Base-by-base conservation (phyloP, 2,113 vertebrate genomes). In the Egretta garzetta region DNA sequence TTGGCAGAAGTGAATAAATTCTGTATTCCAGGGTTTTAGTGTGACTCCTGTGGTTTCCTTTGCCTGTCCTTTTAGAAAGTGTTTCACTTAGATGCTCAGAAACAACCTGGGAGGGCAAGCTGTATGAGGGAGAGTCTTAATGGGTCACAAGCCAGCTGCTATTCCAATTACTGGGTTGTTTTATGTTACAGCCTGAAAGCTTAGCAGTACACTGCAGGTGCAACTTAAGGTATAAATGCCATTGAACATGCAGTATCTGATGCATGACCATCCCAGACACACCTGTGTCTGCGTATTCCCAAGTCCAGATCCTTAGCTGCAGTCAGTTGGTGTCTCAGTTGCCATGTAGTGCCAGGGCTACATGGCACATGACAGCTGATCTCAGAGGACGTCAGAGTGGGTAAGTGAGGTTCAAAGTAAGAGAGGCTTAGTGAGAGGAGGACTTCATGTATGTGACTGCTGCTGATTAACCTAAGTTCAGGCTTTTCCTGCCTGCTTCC, bases 121-220 rank as follows among this genome's bases (percentile, higher is more conserved):
- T 30, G 12, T 24, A 30, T 43, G 93, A 94, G 76, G 76, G 86
- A 79, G 85, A 84, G 67, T 80, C 62, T 70, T 60, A 87, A n/a
- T 43, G 67, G 86, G 80, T 96, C 94, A 92, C 80, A 70, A 93
- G 74, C 73, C 96, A 96, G 88, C 90, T 97, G 91, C 74, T 97
- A 91, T 43, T 91, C 84, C 87, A 75, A n/a, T 33, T 93, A 80
- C 72, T n/a, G 68, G 3, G 1, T 10, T 89, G 90, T 64, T 96
- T 95, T 55, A 23, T 88, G 85, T 79, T 80, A 33, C 71, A 75
- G 77, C 8, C 70, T 47, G 94, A 87, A 90, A 95, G 91, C 62
- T 66, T 94, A 85, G 93, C 79, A 79, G 64, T 4, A 49, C 63
- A 8, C 76, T 62, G 83, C 81, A 94, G 89, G 80, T 95, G 81